A percentile compares a stretch with the other conserved stretches of the same genome.
Conservation (phyloP, 2,888 invertebrate species). For the Colostygia pectinataria region DNA sequence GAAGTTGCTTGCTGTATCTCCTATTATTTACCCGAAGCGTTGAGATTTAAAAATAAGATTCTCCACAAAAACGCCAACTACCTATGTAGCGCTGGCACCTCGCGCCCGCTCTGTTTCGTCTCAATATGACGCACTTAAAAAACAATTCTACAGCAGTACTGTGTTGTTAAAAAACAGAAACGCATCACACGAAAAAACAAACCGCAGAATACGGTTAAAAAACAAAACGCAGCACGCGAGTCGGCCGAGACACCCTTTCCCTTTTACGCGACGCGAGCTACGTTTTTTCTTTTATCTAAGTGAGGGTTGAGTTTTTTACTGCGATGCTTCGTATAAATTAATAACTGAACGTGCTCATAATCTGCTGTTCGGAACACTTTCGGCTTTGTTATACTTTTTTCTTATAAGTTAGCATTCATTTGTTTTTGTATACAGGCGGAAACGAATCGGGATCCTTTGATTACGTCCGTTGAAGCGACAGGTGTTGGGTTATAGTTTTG, state of each 20-base stretch:
- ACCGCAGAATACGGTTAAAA: conserved; percentile 79
- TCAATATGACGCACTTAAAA: conserved; percentile 79
- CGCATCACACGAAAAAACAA: conserved; percentile 77
- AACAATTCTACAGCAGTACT: conserved; percentile 73
- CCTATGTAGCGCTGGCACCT: conserved; percentile 68
- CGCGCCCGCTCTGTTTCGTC: conserved; percentile 59
- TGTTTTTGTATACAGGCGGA: conserved; percentile 77
- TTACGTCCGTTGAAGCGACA: conserved; percentile 66
- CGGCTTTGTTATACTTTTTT: conserved; percentile 73
- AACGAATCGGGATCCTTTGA: conserved; percentile 68
- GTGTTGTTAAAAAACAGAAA: conserved; percentile 81
- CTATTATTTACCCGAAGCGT: conserved; percentile 67
- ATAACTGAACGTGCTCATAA: conserved; percentile 82
- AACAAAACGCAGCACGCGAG: conserved; percentile 81
- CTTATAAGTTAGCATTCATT: conserved; percentile 66
- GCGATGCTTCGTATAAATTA: conserved; percentile 80
- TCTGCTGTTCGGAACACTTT: conserved; percentile 80
- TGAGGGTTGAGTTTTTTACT: conserved; percentile 78
- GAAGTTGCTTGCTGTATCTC: conserved; percentile 58
- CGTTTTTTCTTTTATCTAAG: conserved; percentile 70
- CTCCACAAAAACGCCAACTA: conserved; percentile 66
- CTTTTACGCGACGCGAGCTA: conserved; percentile 80
- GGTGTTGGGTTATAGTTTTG: conserved; percentile 55
- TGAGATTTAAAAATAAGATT: conserved; percentile 76
- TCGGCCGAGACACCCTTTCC: conserved; percentile 77